Evolutionary conservation across 2,888 invertebrate species (phyloP).

Genomic region (Tigriopus californicus): DNA sequence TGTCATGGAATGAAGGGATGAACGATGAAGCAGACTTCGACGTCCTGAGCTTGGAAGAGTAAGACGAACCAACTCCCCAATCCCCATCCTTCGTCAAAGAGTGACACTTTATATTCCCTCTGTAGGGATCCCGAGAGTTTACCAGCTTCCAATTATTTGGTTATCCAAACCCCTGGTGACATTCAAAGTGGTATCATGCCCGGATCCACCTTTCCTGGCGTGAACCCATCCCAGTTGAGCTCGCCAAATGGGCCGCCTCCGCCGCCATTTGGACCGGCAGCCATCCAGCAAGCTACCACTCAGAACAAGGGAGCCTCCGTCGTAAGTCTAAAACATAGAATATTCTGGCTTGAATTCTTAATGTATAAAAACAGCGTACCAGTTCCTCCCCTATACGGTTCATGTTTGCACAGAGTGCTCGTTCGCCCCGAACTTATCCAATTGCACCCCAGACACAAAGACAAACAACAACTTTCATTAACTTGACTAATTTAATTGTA

Average conservation of each 20-base stretch:
- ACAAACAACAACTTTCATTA: too few species aligned
- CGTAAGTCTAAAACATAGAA: not conserved
- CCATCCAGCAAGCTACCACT: not conserved
- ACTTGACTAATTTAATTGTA: too few species aligned
- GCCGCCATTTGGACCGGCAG: conserved; percentile 9
- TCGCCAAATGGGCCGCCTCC: conserved; percentile 7
- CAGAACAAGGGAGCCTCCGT: conserved; percentile 1
- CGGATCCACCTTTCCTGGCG: not conserved
- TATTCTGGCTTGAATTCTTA: too few species aligned
- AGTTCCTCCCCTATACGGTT: too few species aligned
- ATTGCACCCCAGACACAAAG: too few species aligned
- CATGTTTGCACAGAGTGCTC: too few species aligned
- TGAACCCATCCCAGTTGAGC: conserved; percentile 25
- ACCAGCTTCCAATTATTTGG: conserved; percentile 64
- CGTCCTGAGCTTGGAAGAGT: conserved; percentile 39
- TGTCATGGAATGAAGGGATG: conserved; percentile 60
- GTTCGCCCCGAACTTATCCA: too few species aligned
- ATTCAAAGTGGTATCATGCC: conserved; percentile 21
- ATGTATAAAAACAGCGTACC: too few species aligned
- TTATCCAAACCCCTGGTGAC: conserved; percentile 56
- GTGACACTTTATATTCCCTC: not conserved
- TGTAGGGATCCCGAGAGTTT: conserved; percentile 49
- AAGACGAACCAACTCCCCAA: too few species aligned
- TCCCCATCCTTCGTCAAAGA: too few species aligned
- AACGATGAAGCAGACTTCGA: conserved; percentile 87